Evolutionary conservation across 2,888 invertebrate genomes (phyloP), one percentile per base, ranked within the genome.

Genomic region (Drepanosiphum platanoidis): DNA sequence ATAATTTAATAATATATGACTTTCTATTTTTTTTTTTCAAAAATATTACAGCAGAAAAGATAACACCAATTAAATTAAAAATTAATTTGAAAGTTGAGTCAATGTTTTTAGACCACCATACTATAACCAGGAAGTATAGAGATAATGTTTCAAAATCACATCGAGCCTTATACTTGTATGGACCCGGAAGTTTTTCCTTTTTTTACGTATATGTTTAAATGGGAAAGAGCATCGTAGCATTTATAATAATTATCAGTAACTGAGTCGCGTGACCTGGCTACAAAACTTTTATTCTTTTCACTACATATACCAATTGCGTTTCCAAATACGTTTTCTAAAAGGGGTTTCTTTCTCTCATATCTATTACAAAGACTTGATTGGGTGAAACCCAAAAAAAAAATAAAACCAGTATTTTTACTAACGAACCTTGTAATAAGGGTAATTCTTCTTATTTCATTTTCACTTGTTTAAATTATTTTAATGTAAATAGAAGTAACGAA

Each of bases 231-330:
- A 58, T 27, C 15, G 22, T 68, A 36, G 52, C 80, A 18, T 80
- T 80, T 70, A 80, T 80, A 70, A 80, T 80, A 70, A 80, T 80
- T 80, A n/a, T n/a, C n/a, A 52, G 68, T 68, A 46, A 36, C 70
- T 15, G 27, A 80, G 68, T 80, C 52, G 27, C 39, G 64, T 78
- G 39, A 64, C 39, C 61, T 22, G 34, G 39, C 22, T 4, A 27
- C 80, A 11, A 70, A 70, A 80, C 68, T 80, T 68, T 80, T 70
- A 36, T 52, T 52, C 18, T 52, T 70, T 39, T 30, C 22, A 2
- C 22, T 30, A 52, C 30, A 32, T 39, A 18, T 75, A 58, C 15
- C 34, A 75, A 58, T 75, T 36, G 27, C 58, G 36, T 75, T 75
- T 8, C 75, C n/a, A 52, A 15, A 34, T 18, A 15, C 32, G 34